Base-by-base conservation (phyloP, 2,113 vertebrate species). In the Dendrocopos noguchii region DNA sequence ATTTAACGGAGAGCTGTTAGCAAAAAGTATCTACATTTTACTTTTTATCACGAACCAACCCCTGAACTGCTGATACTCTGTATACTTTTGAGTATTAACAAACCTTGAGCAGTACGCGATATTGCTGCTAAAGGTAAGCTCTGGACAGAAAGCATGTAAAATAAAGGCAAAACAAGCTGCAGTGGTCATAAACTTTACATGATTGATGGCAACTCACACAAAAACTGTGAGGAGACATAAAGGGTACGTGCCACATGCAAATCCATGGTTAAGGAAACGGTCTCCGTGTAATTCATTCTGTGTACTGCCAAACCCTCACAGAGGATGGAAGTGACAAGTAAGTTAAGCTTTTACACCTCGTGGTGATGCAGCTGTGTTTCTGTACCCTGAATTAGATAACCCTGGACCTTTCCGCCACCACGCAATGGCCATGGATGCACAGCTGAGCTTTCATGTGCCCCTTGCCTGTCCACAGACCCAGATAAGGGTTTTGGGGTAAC, bases 341-440 rank as follows among this genome's bases (percentile, higher is more conserved):
- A 88, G 64, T 82, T 24, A 83, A 80, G 94, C 76, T 95, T 73
- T 78, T 75, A 94, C 91, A 92, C 78, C 82, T 15, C 71, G 8
- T 10, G 4, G 79, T 72, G 80, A 92, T 33, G 65, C 7, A 25
- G 77, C 59, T 25, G 6, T 8, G 36, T 63, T 87, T 63, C 84
- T 67, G 55, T 22, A 36, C 67, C 92, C 70, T 15, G 34, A 9
- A 1, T 60, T 46, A 47, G 59, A 29, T 56, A 88, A 10, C 80
- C 53, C 83, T 19, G 52, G 64, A 66, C 87, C 76, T 57, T 46
- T n/a, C 21, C 19, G 29, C 77, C 71, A 77, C 61, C 25, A 1
- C 80, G 87, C 68, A 6, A 46, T 68, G 97, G 93, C 98, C 98
- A 85, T 57, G 96, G 95, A 91, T 94, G 97, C 68, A 87, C 56